Base-by-base conservation (phyloP, 1,140 invertebrate species). In the Scaptomyza hsui region DNA sequence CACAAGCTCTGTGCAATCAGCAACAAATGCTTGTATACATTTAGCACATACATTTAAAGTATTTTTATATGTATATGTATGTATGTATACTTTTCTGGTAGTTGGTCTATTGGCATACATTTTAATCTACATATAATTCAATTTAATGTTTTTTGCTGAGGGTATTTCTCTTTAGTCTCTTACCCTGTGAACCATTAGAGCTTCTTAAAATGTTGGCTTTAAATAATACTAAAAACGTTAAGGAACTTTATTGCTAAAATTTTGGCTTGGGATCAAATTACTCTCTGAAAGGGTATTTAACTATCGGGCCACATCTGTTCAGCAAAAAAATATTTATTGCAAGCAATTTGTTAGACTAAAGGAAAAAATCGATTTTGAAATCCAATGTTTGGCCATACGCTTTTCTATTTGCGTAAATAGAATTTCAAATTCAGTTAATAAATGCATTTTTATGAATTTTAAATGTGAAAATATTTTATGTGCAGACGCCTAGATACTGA, bases 401-500 rank as follows among this genome's bases (percentile, higher is more conserved):
- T 51, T 60, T 73, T 64, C 39, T 39, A 53, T 41, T 74, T 83
- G 79, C 78, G 62, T 62, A 65, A 75, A 72, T 51, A 39, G 57
- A 63, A 69, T 75, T 78, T 72, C 41, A 61, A 72, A 35, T 72
- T 72, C 44, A 60, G 44, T 78, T 62, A 47, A 32, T 37, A 72
- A 63, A 53, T 80, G 77, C 72, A 72, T 51, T 78, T 72, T 42
- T 60, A 79, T 64, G 39, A 75, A 78, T 68, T 24, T 51, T 68
- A 45, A 69, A 78, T 64, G 19, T 70, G 21, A 7, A 60, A 59
- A 57, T 19, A 64, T 52, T 13, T 26, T 21, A 26, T 55, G 19
- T 21, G 21, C 19, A 41, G 18, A 26, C 39, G 12, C 13, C 5
- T 19, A 62, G 15, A 57, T 19, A 15, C n/a, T 2, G 15, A 47